Base-by-base conservation (phyloP, 2,797 vertebrate genomes). In the Orientallactaga sibirica region DNA sequence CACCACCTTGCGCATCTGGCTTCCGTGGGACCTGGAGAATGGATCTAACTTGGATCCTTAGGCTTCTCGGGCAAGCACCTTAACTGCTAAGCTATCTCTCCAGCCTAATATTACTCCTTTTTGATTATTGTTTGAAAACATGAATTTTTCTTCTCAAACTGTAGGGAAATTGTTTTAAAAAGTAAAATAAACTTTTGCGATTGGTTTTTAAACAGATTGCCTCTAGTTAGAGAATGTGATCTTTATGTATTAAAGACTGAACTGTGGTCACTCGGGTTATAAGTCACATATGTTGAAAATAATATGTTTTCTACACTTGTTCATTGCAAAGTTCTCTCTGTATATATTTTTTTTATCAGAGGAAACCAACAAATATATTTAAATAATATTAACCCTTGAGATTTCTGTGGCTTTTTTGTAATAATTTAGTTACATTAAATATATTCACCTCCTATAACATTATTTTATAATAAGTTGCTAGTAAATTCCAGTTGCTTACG, bases 141-240 rank as follows among this genome's bases (percentile, higher is more conserved):
- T 24, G 1, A 18, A 52, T 89, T 94, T 90, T 88, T 66, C 66
- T 29, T 62, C 81, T 84, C 75, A 89, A 61, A 66, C 55, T 86
- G 19, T 58, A 24, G 10, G 33, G 1, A 67, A 61, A 19, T 27
- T 75, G 3, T 62, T 85, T 33, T 22, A 67, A 29, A 68, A 48
- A 61, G 80, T 91, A 55, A 87, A 78, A n/a, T 15, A 86, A 66
- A 43, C 64, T 87, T 91, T 90, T 93, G n/a, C 80, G 37, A 58
- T 10, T 58, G 43, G 55, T 52, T 88, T 88, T 93, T 77, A 88
- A 94, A 78, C 55, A 37, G n/a, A 90, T 80, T 93, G 75, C 7
- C 22, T 73, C 68, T 64, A 87, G n/a, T 90, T 33, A 76, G 75
- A 84, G n/a, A 92, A 66, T 43, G 4, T 58, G 79, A 58, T 33